Evolutionary conservation across 35 echinoderm and acorn worm species (phyloP).

Genomic region (Holothuria glaberrima): DNA sequence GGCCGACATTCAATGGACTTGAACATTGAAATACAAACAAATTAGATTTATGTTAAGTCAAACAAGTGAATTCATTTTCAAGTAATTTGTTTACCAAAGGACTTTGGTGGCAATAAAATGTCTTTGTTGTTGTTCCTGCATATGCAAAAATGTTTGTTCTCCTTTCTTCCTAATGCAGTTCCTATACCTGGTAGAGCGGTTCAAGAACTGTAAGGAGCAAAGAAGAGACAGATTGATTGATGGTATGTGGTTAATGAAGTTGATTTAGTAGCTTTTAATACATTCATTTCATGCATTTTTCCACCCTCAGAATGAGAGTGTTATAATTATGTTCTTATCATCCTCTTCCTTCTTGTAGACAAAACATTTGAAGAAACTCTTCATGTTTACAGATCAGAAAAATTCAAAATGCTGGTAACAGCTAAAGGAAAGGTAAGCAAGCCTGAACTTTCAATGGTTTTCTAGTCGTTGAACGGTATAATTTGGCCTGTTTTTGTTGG

Average conservation of each 20-base stretch:
- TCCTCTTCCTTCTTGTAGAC: neutral
- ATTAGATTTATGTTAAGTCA: neutral
- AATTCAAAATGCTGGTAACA: neutral
- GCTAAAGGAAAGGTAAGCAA: conserved; percentile 9
- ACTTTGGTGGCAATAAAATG: neutral
- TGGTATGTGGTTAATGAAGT: neutral
- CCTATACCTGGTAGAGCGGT: neutral
- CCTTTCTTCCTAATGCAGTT: neutral
- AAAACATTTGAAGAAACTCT: neutral
- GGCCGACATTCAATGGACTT: too few relatives aligned
- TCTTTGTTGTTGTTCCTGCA: neutral
- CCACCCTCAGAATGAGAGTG: neutral
- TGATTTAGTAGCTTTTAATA: neutral
- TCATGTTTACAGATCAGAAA: neutral
- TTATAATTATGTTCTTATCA: neutral
- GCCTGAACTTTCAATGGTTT: neutral
- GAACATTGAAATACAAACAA: too few relatives aligned
- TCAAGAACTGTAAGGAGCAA: neutral
- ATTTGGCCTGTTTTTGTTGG: too few relatives aligned
- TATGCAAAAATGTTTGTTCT: neutral
- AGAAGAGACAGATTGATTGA: neutral
- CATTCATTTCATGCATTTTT: neutral
- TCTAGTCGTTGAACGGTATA: too few relatives aligned
- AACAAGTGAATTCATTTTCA: neutral
- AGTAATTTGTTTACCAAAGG: neutral